Evolutionary conservation across 30 jellyfish, hydroid and myxozoan species (phyloP).

Genomic region (Aurelia coerulea): DNA sequence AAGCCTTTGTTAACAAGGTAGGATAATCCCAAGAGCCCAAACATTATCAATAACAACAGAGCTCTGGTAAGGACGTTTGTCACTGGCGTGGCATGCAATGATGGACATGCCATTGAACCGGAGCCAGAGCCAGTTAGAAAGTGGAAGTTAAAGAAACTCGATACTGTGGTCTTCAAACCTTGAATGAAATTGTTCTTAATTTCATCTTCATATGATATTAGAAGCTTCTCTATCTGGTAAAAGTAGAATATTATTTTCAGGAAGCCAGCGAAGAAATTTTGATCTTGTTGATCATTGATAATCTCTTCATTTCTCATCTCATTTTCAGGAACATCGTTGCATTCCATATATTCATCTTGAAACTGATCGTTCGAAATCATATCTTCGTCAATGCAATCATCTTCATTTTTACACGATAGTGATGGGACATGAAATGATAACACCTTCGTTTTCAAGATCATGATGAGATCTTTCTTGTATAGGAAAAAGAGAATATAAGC

Average conservation of each 20-base stretch:
- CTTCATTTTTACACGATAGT: background rate
- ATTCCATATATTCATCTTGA: background rate
- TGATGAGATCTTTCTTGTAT: background rate
- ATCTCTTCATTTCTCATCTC: background rate
- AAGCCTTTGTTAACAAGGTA: background rate
- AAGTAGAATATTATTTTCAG: constrained; percentile 18
- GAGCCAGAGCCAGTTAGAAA: background rate
- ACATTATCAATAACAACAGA: background rate
- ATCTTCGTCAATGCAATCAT: background rate
- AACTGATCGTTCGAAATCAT: background rate
- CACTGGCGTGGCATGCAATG: constrained; percentile 10
- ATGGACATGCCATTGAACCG: background rate
- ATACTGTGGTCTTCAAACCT: background rate
- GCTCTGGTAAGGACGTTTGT: background rate
- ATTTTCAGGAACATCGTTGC: background rate
- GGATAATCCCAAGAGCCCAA: background rate
- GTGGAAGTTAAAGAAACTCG: background rate
- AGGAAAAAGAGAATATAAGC: background rate
- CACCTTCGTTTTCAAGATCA: background rate
- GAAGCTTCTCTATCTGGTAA: constrained; percentile 9
- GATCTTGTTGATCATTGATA: background rate
- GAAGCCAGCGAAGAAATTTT: background rate
- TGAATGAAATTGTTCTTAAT: background rate
- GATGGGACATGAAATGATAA: background rate
- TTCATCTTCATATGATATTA: background rate